Evolutionary conservation across 2,888 invertebrate genomes (phyloP).

Genomic region (Heliconius sara): DNA sequence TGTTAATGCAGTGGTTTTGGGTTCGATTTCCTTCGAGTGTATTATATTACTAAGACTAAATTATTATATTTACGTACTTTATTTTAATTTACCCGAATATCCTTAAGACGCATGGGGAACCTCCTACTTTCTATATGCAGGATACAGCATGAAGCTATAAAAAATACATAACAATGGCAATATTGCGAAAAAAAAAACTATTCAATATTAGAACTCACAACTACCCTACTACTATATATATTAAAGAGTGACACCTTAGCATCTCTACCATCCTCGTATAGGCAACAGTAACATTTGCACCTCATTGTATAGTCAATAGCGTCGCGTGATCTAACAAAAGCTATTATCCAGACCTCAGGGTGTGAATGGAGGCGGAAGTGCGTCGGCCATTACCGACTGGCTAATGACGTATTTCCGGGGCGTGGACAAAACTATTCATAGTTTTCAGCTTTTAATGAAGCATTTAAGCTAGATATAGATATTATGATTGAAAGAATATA

Average conservation of each 20-base stretch:
- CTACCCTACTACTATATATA: too few relatives aligned
- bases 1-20: too few relatives aligned
- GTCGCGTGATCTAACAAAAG: conserved; percentile 14
- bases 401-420: conserved; percentile 68
- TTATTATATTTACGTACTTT: too few relatives aligned
- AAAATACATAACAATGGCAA: not conserved
- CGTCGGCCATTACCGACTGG: conserved; percentile 56
- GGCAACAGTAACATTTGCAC: not conserved
- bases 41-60: too few relatives aligned
- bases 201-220: too few relatives aligned
- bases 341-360: conserved; percentile 26
- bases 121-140: not conserved
- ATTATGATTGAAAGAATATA: not conserved
- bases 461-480: not conserved
- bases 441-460: conserved; percentile 6
- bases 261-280: not conserved
- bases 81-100: too few relatives aligned
- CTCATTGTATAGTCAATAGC: conserved; percentile 9
- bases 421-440: conserved; percentile 13
- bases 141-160: not conserved
- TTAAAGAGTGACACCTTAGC: not conserved
- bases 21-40: too few relatives aligned
- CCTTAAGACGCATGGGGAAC: too few relatives aligned
- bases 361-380: conserved; percentile 47
- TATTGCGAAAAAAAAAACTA: too few relatives aligned